Percentiles rank a stretch among this genome's conserved stretches.
These are phyloP conservation scores for Oxygymnocypris stewartii DNA, from an alignment of 2,113 vertebrate species.

Conservation along the genomic window DNA sequence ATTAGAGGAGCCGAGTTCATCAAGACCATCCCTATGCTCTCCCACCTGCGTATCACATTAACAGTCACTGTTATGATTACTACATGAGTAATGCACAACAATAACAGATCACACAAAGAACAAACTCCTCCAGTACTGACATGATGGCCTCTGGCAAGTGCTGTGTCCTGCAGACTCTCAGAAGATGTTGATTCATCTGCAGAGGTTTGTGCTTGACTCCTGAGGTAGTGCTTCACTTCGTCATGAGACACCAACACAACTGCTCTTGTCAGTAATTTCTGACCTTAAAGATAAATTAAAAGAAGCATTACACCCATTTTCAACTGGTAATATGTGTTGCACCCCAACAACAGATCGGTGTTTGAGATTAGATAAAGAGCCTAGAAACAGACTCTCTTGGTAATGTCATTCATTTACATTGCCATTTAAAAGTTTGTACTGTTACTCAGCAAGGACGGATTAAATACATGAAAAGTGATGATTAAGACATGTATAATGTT, in stretches of 20 bases:
- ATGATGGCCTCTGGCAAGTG: constrained; percentile 7
- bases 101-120: background rate
- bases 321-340: background rate
- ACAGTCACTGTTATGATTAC: background rate
- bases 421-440: background rate
- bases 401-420: background rate
- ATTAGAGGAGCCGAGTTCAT: background rate
- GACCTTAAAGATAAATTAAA: constrained; percentile 30
- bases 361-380: background rate
- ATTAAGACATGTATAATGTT: background rate
- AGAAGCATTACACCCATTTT: background rate
- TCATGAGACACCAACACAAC: constrained; percentile 43
- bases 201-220: background rate
- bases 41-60: background rate
- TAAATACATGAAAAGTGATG: background rate
- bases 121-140: constrained; percentile 3
- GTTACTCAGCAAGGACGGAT: background rate
- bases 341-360: background rate
- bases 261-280: constrained; percentile 26
- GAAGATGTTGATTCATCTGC: constrained; percentile 28
- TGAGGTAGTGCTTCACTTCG: constrained; percentile 31
- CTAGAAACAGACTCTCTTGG: background rate
- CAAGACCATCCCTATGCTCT: background rate
- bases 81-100: background rate
- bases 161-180: constrained; percentile 38